These are phyloP conservation scores for Leptarthrus brevirostris DNA, from an alignment of 2,888 invertebrate genomes.

Conservation along the genomic window DNA sequence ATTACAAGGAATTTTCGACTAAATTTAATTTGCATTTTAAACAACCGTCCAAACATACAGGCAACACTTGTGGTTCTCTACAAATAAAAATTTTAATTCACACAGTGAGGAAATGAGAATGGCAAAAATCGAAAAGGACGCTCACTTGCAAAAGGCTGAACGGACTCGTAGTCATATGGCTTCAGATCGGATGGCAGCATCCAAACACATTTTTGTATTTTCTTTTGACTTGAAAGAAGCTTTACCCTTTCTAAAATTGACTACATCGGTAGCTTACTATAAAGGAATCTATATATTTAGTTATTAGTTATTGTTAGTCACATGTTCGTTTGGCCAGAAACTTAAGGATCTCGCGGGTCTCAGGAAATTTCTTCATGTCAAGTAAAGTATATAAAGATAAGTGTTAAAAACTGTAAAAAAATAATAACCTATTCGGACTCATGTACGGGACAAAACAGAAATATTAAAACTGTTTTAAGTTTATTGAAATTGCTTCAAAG, in stretches of 20 bases:
- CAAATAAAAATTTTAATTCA: slow-evolving; percentile 51
- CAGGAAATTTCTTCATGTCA: not conserved
- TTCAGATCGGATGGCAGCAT: slow-evolving; percentile 34
- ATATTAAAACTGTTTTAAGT: slow-evolving; percentile 29
- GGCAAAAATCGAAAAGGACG: slow-evolving; percentile 57
- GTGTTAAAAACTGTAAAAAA: slow-evolving; percentile 2
- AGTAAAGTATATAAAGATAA: not conserved
- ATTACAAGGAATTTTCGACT: slow-evolving; percentile 55
- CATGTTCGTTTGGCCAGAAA: not conserved
- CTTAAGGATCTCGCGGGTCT: slow-evolving; percentile 24
- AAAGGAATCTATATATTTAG: not conserved
- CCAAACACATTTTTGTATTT: slow-evolving; percentile 51
- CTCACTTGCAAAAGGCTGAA: slow-evolving; percentile 56
- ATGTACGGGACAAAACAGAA: slow-evolving; percentile 39
- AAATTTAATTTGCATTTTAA: slow-evolving; percentile 58
- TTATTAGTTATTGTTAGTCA: not conserved
- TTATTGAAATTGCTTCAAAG: slow-evolving; percentile 27
- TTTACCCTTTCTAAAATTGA: slow-evolving; percentile 9
- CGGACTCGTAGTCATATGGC: slow-evolving; percentile 55
- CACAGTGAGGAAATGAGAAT: slow-evolving; percentile 52
- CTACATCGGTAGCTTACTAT: not conserved
- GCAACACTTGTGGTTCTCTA: slow-evolving; percentile 50
- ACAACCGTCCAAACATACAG: slow-evolving; percentile 55
- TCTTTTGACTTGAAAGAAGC: slow-evolving; percentile 53
- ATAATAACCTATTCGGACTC: slow-evolving; percentile 30